These are phyloP conservation scores for Trimorus sp. DNA, from an alignment of 2,888 invertebrate genomes.

Conservation along the genomic window DNA sequence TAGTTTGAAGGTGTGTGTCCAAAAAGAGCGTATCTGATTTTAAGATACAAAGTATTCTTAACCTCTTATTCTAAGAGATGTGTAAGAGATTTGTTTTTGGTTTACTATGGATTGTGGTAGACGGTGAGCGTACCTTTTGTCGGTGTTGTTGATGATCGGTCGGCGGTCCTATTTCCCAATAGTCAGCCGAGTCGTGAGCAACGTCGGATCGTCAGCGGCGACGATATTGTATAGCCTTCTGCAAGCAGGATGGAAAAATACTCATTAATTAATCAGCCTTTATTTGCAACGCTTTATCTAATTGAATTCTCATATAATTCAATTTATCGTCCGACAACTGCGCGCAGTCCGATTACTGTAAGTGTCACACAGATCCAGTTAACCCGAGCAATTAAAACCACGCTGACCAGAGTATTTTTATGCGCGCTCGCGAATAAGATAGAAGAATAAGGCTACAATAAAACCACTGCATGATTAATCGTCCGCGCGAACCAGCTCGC, in stretches of 20 bases:
- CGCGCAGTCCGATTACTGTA: conserved; percentile 25
- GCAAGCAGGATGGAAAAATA: conserved; percentile 54
- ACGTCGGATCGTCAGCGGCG: conserved; percentile 49
- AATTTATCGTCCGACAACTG: conserved; percentile 52
- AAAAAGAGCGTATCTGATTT: too few species aligned
- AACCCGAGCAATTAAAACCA: conserved; percentile 49
- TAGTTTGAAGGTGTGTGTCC: too few species aligned
- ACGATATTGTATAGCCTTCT: conserved; percentile 55
- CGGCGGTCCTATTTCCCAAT: conserved; percentile 30
- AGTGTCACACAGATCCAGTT: conserved; percentile 53
- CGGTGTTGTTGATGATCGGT: conserved; percentile 14
- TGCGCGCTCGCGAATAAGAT: conserved; percentile 22
- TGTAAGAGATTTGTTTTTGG: too few species aligned
- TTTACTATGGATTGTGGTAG: too few species aligned
- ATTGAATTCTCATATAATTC: conserved; percentile 47
- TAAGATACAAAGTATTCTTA: too few species aligned
- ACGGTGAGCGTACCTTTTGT: too few species aligned
- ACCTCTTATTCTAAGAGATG: too few species aligned
- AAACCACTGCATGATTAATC: conserved; percentile 39
- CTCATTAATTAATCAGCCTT: conserved; percentile 52
- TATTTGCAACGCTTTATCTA: conserved; percentile 53
- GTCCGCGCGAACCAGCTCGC: conserved; percentile 14
- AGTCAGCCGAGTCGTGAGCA: conserved; percentile 50
- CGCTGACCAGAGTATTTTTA: conserved; percentile 45
- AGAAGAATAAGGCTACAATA: conserved; percentile 43